Conservation (phyloP, 53 echinoderm and acorn worm species). For the Holothuria leucospilota region DNA sequence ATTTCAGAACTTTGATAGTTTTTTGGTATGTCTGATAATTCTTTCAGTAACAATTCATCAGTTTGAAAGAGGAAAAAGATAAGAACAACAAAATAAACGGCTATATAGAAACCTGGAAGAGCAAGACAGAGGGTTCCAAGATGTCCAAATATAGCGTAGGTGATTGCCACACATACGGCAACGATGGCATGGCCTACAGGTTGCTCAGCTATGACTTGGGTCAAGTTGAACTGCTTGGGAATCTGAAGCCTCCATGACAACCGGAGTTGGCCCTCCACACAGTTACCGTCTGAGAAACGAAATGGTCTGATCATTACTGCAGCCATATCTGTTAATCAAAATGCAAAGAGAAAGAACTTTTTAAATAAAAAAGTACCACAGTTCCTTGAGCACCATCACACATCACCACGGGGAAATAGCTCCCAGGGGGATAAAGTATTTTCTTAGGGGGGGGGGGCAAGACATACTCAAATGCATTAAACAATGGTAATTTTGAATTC, state of each 20-base stretch:
- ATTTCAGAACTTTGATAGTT: neutral
- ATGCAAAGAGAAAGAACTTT: too few relatives aligned
- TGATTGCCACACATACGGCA: neutral
- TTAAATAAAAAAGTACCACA: too few relatives aligned
- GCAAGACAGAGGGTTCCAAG: constrained; percentile 4
- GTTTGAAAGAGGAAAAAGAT: constrained; percentile 26
- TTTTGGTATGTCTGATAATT: constrained; percentile 30
- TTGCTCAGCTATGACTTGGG: constrained; percentile 37
- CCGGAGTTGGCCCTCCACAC: neutral
- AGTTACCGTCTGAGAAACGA: neutral
- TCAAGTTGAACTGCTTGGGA: constrained; percentile 44
- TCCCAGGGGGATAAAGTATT: too few relatives aligned
- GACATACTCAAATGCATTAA: too few relatives aligned
- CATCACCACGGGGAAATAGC: too few relatives aligned
- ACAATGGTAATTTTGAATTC: too few relatives aligned
- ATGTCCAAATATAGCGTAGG: neutral
- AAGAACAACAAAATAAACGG: constrained; percentile 13
- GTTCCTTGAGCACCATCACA: too few relatives aligned
- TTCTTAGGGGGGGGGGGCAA: too few relatives aligned
- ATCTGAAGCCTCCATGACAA: constrained; percentile 36
- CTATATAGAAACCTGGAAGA: constrained; percentile 28
- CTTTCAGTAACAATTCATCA: constrained; percentile 26
- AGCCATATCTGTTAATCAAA: too few relatives aligned
- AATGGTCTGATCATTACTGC: constrained; percentile 28
- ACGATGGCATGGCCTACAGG: constrained; percentile 33